Conservation (phyloP, 2,113 vertebrate genomes). For the Gracilinanus agilis region DNA sequence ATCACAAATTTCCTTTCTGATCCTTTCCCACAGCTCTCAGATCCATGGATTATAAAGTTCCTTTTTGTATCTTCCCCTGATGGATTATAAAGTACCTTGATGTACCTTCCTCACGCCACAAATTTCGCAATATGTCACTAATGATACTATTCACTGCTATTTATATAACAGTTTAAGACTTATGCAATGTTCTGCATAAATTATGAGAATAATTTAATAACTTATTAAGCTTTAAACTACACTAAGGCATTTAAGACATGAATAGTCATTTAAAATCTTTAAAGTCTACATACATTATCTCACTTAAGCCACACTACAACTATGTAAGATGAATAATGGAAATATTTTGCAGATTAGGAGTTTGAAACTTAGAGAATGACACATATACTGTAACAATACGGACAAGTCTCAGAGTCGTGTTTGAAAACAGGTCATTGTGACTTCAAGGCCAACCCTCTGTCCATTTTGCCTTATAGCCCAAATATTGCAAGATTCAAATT, state of each 20-base stretch:
- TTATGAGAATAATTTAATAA: not conserved
- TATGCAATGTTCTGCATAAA: not conserved
- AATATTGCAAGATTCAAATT: not conserved
- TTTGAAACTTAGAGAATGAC: conserved; percentile 22
- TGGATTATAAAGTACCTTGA: not conserved
- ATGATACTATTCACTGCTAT: not conserved
- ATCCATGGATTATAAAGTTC: not conserved
- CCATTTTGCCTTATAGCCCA: not conserved
- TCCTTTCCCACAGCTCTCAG: not conserved
- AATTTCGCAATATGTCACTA: not conserved
- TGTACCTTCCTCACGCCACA: not conserved
- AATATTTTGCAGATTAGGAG: conserved; percentile 4
- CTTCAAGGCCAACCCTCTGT: not conserved
- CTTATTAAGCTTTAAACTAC: not conserved
- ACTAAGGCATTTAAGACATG: not conserved
- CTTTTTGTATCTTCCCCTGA: not conserved
- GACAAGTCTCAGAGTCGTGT: not conserved
- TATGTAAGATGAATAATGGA: not conserved
- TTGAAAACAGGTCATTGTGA: not conserved
- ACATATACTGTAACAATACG: not conserved
- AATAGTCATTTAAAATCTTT: not conserved
- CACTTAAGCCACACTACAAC: not conserved
- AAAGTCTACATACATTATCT: not conserved
- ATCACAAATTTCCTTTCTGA: not conserved
- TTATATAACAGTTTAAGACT: not conserved